A percentile compares a stretch with the other conserved stretches of the same genome.
Conservation (phyloP, 2,113 vertebrate species). For the Aleadryas rufinucha region DNA sequence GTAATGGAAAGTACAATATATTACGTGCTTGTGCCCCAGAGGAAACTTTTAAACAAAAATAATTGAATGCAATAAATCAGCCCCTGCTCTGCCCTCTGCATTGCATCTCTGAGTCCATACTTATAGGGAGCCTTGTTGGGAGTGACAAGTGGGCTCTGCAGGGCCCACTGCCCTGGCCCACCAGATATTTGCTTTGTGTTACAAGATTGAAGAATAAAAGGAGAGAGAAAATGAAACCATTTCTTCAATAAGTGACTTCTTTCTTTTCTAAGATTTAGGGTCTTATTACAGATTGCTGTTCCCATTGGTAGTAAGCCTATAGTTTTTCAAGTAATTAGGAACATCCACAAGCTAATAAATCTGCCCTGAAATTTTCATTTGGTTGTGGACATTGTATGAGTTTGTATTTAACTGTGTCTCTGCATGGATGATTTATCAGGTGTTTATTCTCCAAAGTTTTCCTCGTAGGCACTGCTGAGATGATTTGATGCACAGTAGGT, state of each 20-base stretch:
- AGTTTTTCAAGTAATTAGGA: conserved; percentile 69
- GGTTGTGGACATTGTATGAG: conserved; percentile 29
- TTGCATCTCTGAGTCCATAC: conserved; percentile 24
- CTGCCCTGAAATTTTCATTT: conserved; percentile 68
- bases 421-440: conserved; percentile 58
- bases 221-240: not conserved
- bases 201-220: not conserved
- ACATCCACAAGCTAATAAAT: conserved; percentile 74
- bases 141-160: conserved; percentile 3
- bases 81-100: conserved; percentile 40
- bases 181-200: not conserved
- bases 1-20: conserved; percentile 82
- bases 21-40: conserved; percentile 73
- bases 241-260: not conserved
- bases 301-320: conserved; percentile 34
- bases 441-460: conserved; percentile 55
- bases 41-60: conserved; percentile 77
- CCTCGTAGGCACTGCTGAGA: conserved; percentile 24
- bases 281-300: conserved; percentile 33
- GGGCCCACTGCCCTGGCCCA: not conserved
- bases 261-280: conserved; percentile 14
- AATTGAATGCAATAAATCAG: conserved; percentile 81
- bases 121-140: not conserved
- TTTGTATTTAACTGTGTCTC: conserved; percentile 51
- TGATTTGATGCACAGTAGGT: conserved; percentile 62